Conservation (phyloP, 2,888 invertebrate species). For the Brachypalpus laphriformis region DNA sequence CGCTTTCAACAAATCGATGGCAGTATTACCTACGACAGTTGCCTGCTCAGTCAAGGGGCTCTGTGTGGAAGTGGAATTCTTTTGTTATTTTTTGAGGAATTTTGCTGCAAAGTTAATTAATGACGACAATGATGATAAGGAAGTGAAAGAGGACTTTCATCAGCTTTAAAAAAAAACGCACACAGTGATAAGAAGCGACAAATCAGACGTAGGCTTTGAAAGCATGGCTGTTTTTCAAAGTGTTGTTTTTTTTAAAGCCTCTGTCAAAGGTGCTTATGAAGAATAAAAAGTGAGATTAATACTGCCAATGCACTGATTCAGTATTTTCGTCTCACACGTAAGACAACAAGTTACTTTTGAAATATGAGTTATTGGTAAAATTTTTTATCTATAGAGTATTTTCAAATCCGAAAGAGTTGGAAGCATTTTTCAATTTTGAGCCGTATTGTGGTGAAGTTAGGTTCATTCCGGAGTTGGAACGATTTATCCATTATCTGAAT, state of each 20-base stretch:
- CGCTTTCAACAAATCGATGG: constrained; percentile 35
- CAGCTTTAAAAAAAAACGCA: neutral
- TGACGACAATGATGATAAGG: neutral
- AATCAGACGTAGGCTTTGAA: neutral
- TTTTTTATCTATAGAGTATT: too few relatives aligned
- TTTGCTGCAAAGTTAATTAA: constrained; percentile 31
- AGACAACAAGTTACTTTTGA: too few relatives aligned
- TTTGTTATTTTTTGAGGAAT: neutral
- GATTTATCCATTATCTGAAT: too few relatives aligned
- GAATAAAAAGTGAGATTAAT: neutral
- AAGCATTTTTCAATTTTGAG: too few relatives aligned
- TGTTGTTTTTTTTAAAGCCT: neutral
- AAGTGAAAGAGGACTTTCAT: constrained; percentile 7
- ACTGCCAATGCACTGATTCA: neutral
- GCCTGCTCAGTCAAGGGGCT: constrained; percentile 15
- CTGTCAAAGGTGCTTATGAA: neutral
- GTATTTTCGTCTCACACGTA: too few relatives aligned
- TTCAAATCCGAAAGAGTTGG: too few relatives aligned
- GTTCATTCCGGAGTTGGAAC: too few relatives aligned
- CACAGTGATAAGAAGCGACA: neutral
- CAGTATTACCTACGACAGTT: constrained; percentile 34
- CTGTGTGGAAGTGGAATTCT: neutral
- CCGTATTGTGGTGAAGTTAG: too few relatives aligned
- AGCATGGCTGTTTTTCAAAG: neutral
- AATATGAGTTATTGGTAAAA: too few relatives aligned